These are phyloP conservation scores for Chrysina gloriosa DNA, from an alignment of 2,888 invertebrate species.

Conservation along the genomic window DNA sequence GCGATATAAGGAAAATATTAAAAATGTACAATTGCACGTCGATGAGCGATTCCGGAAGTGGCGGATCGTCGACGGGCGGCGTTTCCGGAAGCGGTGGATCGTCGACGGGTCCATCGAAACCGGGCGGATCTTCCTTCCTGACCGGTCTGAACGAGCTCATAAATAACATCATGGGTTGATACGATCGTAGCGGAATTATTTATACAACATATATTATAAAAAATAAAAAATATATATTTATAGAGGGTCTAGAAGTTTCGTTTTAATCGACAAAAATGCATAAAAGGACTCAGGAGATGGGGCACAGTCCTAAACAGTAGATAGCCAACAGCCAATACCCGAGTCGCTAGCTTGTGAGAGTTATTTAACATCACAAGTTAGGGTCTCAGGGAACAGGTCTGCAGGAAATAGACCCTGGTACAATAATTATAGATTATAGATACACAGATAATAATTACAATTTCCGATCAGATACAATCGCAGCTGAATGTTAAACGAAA, in stretches of 20 bases:
- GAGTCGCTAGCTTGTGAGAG: conserved; percentile 80
- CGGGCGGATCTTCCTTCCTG: neutral
- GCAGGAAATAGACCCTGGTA: conserved; percentile 3
- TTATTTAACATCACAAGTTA: conserved; percentile 77
- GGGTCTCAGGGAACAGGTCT: conserved; percentile 80
- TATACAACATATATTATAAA: neutral
- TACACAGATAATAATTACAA: no score
- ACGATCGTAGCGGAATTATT: no score
- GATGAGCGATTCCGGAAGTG: neutral
- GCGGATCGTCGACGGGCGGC: no score
- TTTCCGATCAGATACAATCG: no score
- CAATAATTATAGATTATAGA: neutral
- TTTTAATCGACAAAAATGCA: no score
- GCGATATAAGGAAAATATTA: conserved; percentile 79
- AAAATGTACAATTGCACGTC: conserved; percentile 77
- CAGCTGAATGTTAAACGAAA: no score
- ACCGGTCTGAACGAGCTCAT: neutral
- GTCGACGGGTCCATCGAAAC: no score
- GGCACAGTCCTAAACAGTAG: neutral
- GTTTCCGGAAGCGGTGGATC: no score
- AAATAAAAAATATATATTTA: no score
- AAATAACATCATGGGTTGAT: conserved; percentile 16
- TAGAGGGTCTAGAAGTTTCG: no score
- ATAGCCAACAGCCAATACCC: conserved; percentile 72
- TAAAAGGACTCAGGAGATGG: no score